phyloP scores from a whole-genome alignment of 2,888 invertebrate genomes.

The Drosophila nr. medialis region DNA sequence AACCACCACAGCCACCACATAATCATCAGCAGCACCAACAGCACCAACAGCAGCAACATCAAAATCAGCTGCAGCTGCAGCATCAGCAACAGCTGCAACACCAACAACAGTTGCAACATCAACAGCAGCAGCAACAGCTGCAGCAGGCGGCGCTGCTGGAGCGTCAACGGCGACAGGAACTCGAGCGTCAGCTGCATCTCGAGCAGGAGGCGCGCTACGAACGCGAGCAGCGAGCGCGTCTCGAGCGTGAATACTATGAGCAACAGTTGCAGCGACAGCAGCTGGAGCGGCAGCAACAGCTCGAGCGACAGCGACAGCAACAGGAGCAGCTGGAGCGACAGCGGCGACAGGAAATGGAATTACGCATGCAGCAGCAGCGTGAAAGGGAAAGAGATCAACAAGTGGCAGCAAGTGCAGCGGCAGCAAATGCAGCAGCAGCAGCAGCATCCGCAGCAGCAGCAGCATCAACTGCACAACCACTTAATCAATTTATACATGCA shows the following conservation, averaged over 20 bases:
- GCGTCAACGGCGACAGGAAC: conserved; percentile 84
- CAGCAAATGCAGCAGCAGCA: conserved; percentile 70
- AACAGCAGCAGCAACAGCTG: conserved; percentile 59
- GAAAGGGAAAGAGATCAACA: conserved; percentile 31
- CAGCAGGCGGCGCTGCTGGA: conserved; percentile 64
- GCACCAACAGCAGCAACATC: conserved; percentile 85
- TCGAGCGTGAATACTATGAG: conserved; percentile 85
- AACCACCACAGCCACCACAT: conserved; percentile 84
- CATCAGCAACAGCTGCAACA: conserved; percentile 83
- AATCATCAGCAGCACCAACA: conserved; percentile 85
- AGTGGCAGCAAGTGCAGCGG: conserved; percentile 13
- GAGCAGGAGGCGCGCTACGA: conserved; percentile 72
- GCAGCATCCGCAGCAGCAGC: conserved; percentile 67
- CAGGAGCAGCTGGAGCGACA: conserved; percentile 80
- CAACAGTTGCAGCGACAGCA: conserved; percentile 73
- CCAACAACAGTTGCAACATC: conserved; percentile 84
- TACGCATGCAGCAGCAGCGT: conserved; percentile 53
- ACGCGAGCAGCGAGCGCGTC: conserved; percentile 69
- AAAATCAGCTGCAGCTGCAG: conserved; percentile 82
- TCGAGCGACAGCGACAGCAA: conserved; percentile 66
- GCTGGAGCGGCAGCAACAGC: conserved; percentile 63
- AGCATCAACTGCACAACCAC: conserved; percentile 84
- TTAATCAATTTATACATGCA: conserved; percentile 91
- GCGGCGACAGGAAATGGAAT: conserved; percentile 82
- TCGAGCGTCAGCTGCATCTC: conserved; percentile 66